Evolutionary conservation across 2,888 invertebrate genomes (phyloP).

Genomic region (Agrypnus murinus): DNA sequence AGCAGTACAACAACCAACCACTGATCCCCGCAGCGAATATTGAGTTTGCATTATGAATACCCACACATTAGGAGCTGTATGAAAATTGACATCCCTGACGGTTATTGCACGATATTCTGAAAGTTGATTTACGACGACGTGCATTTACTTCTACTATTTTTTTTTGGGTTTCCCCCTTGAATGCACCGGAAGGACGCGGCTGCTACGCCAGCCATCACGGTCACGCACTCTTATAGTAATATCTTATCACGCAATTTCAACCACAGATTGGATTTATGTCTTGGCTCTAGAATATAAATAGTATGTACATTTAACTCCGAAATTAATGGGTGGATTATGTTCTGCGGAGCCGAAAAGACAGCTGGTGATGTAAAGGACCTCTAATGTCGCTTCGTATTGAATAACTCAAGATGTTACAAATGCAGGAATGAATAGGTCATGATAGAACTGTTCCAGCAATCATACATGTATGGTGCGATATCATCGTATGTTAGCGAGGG

Average conservation of each 20-base stretch:
- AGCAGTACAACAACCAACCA: too few relatives aligned
- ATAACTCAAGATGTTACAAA: too few relatives aligned
- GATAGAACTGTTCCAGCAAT: constrained; percentile 2
- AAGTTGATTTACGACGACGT: constrained; percentile 46
- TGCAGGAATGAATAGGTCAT: neutral
- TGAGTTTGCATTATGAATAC: constrained; percentile 9
- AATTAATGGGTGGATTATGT: constrained; percentile 5
- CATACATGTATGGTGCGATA: constrained; percentile 3
- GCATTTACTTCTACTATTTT: constrained; percentile 44
- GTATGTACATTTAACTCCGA: constrained; percentile 3
- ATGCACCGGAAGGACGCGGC: constrained; percentile 51
- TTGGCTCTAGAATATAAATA: too few relatives aligned
- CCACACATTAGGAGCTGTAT: constrained; percentile 35
- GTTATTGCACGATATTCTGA: constrained; percentile 43
- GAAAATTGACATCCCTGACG: constrained; percentile 42
- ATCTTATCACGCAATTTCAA: constrained; percentile 51
- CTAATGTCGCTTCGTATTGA: too few relatives aligned
- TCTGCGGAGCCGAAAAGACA: too few relatives aligned
- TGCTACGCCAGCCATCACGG: constrained; percentile 42
- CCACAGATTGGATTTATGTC: constrained; percentile 38
- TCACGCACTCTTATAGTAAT: constrained; percentile 46
- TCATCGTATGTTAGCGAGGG: constrained; percentile 4
- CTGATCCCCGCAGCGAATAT: constrained; percentile 23
- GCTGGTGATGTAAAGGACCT: too few relatives aligned
- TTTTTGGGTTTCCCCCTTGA: constrained; percentile 44